Percentiles rank a stretch among this genome's conserved stretches.
Evolutionary conservation across 2,113 vertebrate species (phyloP).

Genomic region (Anser cygnoides): DNA sequence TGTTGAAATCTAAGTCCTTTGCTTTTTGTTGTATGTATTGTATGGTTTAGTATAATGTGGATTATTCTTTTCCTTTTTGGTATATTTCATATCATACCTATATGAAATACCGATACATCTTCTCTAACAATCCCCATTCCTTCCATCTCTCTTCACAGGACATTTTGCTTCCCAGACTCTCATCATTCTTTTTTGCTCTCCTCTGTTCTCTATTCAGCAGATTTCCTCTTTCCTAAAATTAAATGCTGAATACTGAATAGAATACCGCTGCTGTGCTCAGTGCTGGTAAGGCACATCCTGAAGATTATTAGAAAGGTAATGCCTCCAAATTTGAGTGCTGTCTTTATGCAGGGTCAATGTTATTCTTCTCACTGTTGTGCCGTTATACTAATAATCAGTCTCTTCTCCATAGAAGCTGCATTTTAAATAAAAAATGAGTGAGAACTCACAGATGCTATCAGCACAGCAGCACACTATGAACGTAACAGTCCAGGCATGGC

Average conservation of each 20-base stretch:
- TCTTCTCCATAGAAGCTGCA: neutral
- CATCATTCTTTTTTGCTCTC: neutral
- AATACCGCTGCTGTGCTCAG: neutral
- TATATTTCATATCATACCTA: neutral
- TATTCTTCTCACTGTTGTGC: neutral
- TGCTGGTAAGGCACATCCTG: neutral
- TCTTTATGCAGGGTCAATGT: neutral
- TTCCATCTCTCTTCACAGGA: constrained; percentile 1
- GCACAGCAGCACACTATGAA: neutral
- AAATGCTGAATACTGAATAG: neutral
- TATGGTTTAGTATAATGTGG: neutral
- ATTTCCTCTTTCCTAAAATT: constrained; percentile 34
- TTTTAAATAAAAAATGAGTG: constrained; percentile 3
- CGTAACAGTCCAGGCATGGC: neutral
- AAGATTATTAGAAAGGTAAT: constrained; percentile 16
- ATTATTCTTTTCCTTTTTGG: neutral
- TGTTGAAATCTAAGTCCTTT: neutral
- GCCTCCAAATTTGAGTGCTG: neutral
- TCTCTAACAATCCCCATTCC: neutral
- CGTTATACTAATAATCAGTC: neutral
- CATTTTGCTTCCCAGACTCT: neutral
- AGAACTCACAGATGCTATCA: neutral
- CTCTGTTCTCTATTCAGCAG: neutral
- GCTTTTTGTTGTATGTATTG: neutral
- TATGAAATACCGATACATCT: neutral